Evolutionary conservation across 92 coral and sea anemone species (phyloP).

Genomic region (Epizoanthus stellaris): DNA sequence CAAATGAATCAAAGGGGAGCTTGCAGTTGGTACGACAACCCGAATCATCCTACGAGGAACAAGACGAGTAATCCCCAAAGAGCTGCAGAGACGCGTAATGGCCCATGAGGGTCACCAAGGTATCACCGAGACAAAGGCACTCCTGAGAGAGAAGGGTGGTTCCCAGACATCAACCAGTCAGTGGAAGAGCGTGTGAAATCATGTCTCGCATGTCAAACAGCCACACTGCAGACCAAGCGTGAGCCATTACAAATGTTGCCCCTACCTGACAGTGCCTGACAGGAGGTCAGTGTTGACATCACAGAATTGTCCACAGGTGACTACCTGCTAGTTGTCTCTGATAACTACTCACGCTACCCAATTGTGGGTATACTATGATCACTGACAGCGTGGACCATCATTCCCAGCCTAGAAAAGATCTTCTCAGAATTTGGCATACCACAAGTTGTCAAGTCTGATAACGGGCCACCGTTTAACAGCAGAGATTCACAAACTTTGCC

Average conservation of each 20-base stretch:
- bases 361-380: slow-evolving; percentile 34
- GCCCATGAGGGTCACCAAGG: slow-evolving; percentile 43
- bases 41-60: slow-evolving; percentile 54
- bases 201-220: slow-evolving; percentile 54
- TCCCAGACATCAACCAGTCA: slow-evolving; percentile 51
- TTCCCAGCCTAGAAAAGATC: slow-evolving; percentile 31
- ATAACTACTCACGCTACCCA: slow-evolving; percentile 23
- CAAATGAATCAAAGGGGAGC: slow-evolving; percentile 1
- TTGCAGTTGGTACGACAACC: too few relatives aligned
- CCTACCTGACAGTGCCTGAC: slow-evolving; percentile 59
- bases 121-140: slow-evolving; percentile 22
- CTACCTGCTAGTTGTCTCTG: neutral
- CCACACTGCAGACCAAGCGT: slow-evolving; percentile 41
- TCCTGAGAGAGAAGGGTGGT: slow-evolving; percentile 33
- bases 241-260: slow-evolving; percentile 65
- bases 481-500: neutral
- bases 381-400: neutral
- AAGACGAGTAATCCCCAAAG: slow-evolving; percentile 55
- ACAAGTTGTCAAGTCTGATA: slow-evolving; percentile 19
- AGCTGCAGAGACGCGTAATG: slow-evolving; percentile 23
- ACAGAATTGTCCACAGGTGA: neutral
- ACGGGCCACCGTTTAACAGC: slow-evolving; percentile 43
- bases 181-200: slow-evolving; percentile 50
- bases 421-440: slow-evolving; percentile 29
- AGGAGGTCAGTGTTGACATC: slow-evolving; percentile 15